Percentiles rank a stretch among this genome's conserved stretches.
phyloP scores from a whole-genome alignment of 2,797 vertebrate species.

The Lophius americanus region DNA sequence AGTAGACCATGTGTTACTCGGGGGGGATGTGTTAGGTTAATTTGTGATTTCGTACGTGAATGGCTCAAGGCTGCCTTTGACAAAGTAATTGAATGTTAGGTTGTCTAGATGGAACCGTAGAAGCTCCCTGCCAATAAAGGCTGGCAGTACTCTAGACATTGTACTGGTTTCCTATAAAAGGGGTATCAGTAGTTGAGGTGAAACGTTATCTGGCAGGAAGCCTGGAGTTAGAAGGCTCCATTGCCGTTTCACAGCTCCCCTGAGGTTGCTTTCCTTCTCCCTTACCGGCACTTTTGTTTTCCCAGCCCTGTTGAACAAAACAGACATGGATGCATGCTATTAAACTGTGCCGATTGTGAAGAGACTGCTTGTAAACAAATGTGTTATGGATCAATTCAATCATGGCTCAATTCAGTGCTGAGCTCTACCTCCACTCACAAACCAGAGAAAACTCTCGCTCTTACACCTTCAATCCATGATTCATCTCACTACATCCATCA shows the following conservation, averaged over 20 bases:
- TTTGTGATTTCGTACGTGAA: conserved; percentile 33
- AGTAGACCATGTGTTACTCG: conserved; percentile 41
- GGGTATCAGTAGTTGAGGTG: conserved; percentile 63
- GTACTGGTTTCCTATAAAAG: conserved; percentile 70
- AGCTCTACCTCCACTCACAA: conserved; percentile 53
- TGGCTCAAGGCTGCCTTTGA: conserved; percentile 25
- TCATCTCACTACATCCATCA: conserved; percentile 7
- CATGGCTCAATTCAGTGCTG: conserved; percentile 65
- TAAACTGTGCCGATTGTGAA: conserved; percentile 79
- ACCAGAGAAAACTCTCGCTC: conserved; percentile 29
- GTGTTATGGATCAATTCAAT: conserved; percentile 82
- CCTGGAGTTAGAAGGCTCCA: conserved; percentile 64
- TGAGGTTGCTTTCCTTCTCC: conserved; percentile 71
- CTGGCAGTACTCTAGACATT: conserved; percentile 35
- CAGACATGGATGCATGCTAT: conserved; percentile 74
- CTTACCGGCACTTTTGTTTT: conserved; percentile 79
- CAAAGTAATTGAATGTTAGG: conserved; percentile 37
- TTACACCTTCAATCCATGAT: conserved; percentile 22
- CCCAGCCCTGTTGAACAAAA: conserved; percentile 78
- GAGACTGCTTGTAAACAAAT: conserved; percentile 79
- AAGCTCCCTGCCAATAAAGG: conserved; percentile 36
- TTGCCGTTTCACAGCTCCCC: conserved; percentile 79
- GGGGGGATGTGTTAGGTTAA: conserved; percentile 35
- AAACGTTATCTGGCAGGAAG: conserved; percentile 78
- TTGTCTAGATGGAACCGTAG: conserved; percentile 51